These are phyloP conservation scores for Epizoanthus ramosus DNA, from an alignment of 92 coral and sea anemone genomes.

Conservation along the genomic window DNA sequence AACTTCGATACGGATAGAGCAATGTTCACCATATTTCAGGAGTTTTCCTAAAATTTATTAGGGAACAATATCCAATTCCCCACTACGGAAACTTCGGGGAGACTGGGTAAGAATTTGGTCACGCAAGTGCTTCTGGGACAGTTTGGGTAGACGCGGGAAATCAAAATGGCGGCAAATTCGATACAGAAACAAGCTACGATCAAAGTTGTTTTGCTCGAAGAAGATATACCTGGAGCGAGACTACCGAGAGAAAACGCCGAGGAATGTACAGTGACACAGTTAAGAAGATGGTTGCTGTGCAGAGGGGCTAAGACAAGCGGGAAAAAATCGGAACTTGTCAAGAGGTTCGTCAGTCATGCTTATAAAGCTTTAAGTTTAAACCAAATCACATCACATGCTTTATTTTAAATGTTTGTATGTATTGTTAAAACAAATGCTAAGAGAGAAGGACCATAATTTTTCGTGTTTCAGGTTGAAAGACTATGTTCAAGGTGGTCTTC, in stretches of 20 bases:
- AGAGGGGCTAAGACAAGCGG: conserved; percentile 26
- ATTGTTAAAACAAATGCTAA: background rate
- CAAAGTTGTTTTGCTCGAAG: conserved; percentile 5
- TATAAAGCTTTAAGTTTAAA: no score
- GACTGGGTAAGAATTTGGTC: conserved; percentile 27
- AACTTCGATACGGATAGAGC: no score
- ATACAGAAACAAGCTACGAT: background rate
- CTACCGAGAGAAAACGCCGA: conserved; percentile 2
- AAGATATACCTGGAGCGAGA: conserved; percentile 9
- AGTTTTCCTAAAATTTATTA: no score
- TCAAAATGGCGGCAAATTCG: conserved; percentile 1
- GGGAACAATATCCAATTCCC: no score
- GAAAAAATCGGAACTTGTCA: background rate
- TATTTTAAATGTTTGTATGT: no score
- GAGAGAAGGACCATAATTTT: background rate
- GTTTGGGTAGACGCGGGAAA: conserved; percentile 13
- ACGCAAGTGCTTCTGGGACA: conserved; percentile 20
- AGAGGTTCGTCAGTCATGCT: conserved; percentile 36
- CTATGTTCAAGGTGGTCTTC: conserved; percentile 32
- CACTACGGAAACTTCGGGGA: conserved; percentile 19
- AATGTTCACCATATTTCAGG: no score
- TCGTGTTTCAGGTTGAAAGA: conserved; percentile 18
- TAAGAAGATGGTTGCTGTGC: conserved; percentile 32
- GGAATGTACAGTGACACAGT: conserved; percentile 24
- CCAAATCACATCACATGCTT: no score